Percentiles rank a stretch among this genome's conserved stretches.
Evolutionary conservation across 2,113 vertebrate genomes (phyloP).

Genomic region (Varanus salvator): DNA sequence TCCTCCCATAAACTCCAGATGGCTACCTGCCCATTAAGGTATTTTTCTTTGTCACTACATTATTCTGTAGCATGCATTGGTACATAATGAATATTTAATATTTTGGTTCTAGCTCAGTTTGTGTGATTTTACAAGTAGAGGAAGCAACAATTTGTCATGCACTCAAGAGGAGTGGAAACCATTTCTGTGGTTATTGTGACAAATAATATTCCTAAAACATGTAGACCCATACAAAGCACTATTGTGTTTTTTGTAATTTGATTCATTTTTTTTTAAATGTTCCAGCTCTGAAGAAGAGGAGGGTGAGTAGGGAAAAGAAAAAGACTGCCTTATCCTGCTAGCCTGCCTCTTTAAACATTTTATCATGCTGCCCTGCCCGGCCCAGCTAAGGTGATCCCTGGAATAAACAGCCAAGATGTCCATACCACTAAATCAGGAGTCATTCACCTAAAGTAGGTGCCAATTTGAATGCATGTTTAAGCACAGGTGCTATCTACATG

Average conservation of each 20-base stretch:
- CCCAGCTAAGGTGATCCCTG: background rate
- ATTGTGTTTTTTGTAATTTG: background rate
- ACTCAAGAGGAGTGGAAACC: slow-evolving; percentile 36
- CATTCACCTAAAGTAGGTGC: background rate
- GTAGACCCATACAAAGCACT: background rate
- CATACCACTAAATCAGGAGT: background rate
- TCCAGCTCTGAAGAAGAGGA: background rate
- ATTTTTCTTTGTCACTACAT: slow-evolving; percentile 60
- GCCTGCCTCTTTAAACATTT: no score
- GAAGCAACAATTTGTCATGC: slow-evolving; percentile 39
- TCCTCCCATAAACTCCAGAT: slow-evolving; percentile 54
- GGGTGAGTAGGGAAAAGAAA: background rate
- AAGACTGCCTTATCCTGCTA: background rate
- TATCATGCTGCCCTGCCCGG: background rate
- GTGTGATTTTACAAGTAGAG: slow-evolving; percentile 36
- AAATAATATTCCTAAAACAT: slow-evolving; percentile 18
- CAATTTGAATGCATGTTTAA: background rate
- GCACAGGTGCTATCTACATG: background rate
- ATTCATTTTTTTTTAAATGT: background rate
- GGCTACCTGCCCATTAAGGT: slow-evolving; percentile 48
- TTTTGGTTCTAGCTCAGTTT: slow-evolving; percentile 6
- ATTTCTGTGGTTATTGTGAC: slow-evolving; percentile 16
- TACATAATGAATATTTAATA: slow-evolving; percentile 57
- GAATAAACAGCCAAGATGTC: background rate
- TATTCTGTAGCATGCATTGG: slow-evolving; percentile 43